Conservation (phyloP, 2,888 invertebrate species). For the Tetragnatha montana region DNA sequence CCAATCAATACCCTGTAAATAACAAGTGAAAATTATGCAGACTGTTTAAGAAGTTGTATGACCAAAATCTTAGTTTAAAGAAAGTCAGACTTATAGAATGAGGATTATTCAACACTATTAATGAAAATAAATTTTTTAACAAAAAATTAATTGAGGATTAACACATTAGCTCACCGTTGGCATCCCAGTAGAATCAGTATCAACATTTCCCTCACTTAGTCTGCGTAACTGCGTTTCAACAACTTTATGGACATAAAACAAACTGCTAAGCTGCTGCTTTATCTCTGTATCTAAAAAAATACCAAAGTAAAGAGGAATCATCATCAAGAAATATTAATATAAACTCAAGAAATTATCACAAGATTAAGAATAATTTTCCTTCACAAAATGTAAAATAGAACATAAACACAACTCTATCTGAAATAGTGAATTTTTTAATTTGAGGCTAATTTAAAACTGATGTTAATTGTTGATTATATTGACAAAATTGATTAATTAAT, state of each 20-base stretch:
- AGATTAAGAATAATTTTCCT: not conserved
- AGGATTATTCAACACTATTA: too few relatives aligned
- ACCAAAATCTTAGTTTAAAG: too few relatives aligned
- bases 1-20: constrained; percentile 73
- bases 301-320: too few relatives aligned
- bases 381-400: too few relatives aligned
- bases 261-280: constrained; percentile 89
- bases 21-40: not conserved
- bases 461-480: too few relatives aligned
- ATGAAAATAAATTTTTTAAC: too few relatives aligned
- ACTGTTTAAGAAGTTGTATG: too few relatives aligned
- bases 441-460: not conserved
- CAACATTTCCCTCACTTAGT: constrained; percentile 78
- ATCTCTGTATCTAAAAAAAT: constrained; percentile 81
- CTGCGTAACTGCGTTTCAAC: constrained; percentile 82
- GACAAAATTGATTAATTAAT: too few relatives aligned
- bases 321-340: not conserved
- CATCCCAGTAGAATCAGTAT: constrained; percentile 74
- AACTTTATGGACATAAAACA: constrained; percentile 86
- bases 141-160: not conserved
- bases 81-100: not conserved
- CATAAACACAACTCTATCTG: too few relatives aligned
- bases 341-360: not conserved
- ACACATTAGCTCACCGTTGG: constrained; percentile 70
- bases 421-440: too few relatives aligned